Conservation (phyloP, 2,113 vertebrate genomes). For the Panthera uncia region DNA sequence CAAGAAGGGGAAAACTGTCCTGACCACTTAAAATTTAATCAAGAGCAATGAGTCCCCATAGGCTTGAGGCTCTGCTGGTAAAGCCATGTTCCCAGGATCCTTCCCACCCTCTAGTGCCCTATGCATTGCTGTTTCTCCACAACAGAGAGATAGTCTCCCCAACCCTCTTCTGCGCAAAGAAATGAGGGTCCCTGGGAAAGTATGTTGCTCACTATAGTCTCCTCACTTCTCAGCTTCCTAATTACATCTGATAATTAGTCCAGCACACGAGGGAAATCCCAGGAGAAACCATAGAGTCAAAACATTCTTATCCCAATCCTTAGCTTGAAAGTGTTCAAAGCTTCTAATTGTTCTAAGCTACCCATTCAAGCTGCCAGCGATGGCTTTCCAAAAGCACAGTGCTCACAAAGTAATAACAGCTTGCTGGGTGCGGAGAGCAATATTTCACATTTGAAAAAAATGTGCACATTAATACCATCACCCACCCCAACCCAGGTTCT, state of each 20-base stretch:
- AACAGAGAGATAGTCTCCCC: neutral
- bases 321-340: constrained; percentile 68
- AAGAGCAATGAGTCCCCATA: neutral
- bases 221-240: constrained; percentile 65
- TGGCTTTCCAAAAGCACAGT: constrained; percentile 54
- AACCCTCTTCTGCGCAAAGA: neutral
- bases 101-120: neutral
- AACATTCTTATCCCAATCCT: constrained; percentile 55
- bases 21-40: constrained; percentile 41
- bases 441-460: constrained; percentile 63
- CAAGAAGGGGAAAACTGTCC: neutral
- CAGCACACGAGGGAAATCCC: constrained; percentile 66
- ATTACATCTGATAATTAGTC: constrained; percentile 74
- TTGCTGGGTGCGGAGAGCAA: constrained; percentile 45
- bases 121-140: neutral
- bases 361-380: constrained; percentile 58
- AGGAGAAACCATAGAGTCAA: constrained; percentile 60
- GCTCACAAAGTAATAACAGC: constrained; percentile 24
- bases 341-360: constrained; percentile 68
- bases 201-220: constrained; percentile 36
- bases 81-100: constrained; percentile 10
- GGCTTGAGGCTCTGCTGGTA: neutral
- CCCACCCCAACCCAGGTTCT: neutral
- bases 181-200: constrained; percentile 46
- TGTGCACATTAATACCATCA: constrained; percentile 43